Base-by-base conservation (phyloP, 2,888 invertebrate genomes). In the Teleogryllus oceanicus region DNA sequence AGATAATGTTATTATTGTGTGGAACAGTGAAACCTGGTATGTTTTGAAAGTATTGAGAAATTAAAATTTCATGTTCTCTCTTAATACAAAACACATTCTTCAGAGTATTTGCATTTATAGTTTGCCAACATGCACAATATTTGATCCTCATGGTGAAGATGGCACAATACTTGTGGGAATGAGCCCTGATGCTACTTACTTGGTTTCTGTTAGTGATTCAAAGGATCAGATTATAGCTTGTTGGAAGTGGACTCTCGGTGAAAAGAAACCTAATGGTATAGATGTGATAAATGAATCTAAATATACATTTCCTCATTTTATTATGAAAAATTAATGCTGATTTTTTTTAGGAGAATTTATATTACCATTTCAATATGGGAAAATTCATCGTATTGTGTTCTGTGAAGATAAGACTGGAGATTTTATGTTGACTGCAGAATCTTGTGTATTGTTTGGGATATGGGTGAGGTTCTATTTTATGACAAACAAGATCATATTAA, bases 241-340 rank as follows among this genome's bases (percentile, higher is more conserved):
- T 86, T 92, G 92, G 92, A 86, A 90, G 76, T 92, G 92, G 92
- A 89, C 90, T 51, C 87, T 85, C 49, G 91, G 90, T 5, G 83
- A 83, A 12, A 87, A 89, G 16, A 83, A 85, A 77, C 89, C 91
- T 8, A 88, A 92, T 84, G 91, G 92, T 92, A 86, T 84, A 78
- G 12, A 18, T 51, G 74, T 20, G 21, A 37, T 20, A 78, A 78
- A 50, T 51, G 21, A 81, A 83, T n/a, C 83, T 85, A 20, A 85
- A 85, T 76, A 84, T 84, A 78, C 83, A 49, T 16, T 50, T 74
- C 74, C 49, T 78, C 21, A 49, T 51, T 37, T 21, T 51, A 21
- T 11, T n/a, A 37, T 8, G 49, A 37, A 51, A 24, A 4, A 18
- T 37, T 24, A 49, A 12, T 49, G 18, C 18, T 74, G n/a, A 37